These are phyloP conservation scores for Tachysurus fulvidraco DNA, from an alignment of 2,113 vertebrate species.

Conservation along the genomic window DNA sequence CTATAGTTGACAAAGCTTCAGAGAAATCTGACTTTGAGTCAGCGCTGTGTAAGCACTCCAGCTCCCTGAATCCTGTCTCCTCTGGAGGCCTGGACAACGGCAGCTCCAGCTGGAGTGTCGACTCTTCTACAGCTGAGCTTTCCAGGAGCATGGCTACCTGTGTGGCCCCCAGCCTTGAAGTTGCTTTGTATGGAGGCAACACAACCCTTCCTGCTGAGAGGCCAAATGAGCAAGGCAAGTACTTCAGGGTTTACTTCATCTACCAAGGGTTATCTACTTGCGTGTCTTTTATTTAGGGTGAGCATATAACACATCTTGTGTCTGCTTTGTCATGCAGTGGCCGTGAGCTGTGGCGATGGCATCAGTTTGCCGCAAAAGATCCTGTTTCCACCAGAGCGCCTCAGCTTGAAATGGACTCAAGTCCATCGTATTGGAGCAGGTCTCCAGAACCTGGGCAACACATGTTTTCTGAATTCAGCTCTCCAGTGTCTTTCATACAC, in stretches of 20 bases:
- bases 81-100: constrained; percentile 88
- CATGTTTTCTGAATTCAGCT: constrained; percentile 92
- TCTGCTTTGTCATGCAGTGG: constrained; percentile 60
- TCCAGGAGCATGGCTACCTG: constrained; percentile 79
- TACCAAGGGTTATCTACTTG: neutral
- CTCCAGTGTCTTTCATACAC: constrained; percentile 97
- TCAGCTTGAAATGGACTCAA: constrained; percentile 90
- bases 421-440: constrained; percentile 89
- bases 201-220: constrained; percentile 78
- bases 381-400: constrained; percentile 90
- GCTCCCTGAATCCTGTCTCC: constrained; percentile 76
- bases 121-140: constrained; percentile 79
- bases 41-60: constrained; percentile 82
- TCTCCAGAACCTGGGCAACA: constrained; percentile 96
- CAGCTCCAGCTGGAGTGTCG: constrained; percentile 81
- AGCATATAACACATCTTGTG: neutral
- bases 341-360: constrained; percentile 81
- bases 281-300: neutral
- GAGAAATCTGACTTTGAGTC: constrained; percentile 87
- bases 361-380: constrained; percentile 84
- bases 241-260: neutral
- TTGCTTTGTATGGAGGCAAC: constrained; percentile 81
- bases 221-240: constrained; percentile 84
- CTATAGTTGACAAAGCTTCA: constrained; percentile 93
- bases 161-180: constrained; percentile 84